Base-by-base conservation (phyloP, 1,140 invertebrate species). In the Drosophila pseudoobscura region DNA sequence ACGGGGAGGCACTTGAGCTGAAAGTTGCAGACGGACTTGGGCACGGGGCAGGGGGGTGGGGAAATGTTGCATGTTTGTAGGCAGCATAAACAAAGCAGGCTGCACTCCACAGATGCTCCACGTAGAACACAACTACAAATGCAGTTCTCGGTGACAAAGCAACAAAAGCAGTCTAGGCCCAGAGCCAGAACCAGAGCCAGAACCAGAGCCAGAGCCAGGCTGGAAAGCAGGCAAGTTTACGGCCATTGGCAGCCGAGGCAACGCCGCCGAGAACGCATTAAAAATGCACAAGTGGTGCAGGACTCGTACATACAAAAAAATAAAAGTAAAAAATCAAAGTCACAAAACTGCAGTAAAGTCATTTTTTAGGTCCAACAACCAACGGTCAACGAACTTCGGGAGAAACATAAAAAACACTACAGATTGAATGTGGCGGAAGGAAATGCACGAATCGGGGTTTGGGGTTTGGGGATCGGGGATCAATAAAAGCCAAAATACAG, bases 261-360 rank as follows among this genome's bases (percentile, higher is more conserved):
- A 39, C 39, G 50, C 49, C 61, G 76, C 41, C 58, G 45, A 50
- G 60, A 65, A 68, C 85, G 63, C 78, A 85, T 87, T 85, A 75
- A 80, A 85, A 82, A 85, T 87, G 62, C 83, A 78, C 74, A 87
- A 82, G 62, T 75, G 57, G 63, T 26, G 78, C 69, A 75, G 74
- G 74, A 76, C 75, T 55, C 60, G 68, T 45, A 61, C 57, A 56
- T 20, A 29, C 31, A 72, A n/a, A 43, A n/a, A 51, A 43, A 39
- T 8, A 44, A 64, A 43, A 70, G 17, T 20, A 20, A 20, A 20
- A 71, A 80, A 85, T 80, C 80, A 84, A 85, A 84, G 80, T 84
- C 80, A 74, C 70, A 59, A 64, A 82, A 85, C 64, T 73, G 78
- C 59, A 59, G 57, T 45, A 43, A 59, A 75, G 70, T 75, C 57